phyloP scores from a whole-genome alignment of 1,140 invertebrate genomes.

The Saccostrea cuccullata region DNA sequence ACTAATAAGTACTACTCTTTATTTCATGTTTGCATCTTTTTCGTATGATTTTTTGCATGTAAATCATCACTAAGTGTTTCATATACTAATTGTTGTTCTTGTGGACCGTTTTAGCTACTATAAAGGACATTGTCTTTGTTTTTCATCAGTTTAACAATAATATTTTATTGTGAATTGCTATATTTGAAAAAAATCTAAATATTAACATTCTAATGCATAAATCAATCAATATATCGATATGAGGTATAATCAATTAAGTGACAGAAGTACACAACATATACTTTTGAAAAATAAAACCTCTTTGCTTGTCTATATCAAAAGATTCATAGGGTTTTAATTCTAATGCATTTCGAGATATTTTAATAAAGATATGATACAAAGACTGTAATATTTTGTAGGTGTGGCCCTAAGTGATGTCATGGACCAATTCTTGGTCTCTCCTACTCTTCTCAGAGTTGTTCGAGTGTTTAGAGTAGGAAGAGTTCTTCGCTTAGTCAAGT shows the following conservation, averaged over 20 bases:
- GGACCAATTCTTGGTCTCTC: slow-evolving; percentile 98
- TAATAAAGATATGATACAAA: not conserved
- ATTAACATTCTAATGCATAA: too few relatives aligned
- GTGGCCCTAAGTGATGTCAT: slow-evolving; percentile 96
- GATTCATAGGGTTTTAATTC: too few relatives aligned
- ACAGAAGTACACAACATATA: too few relatives aligned
- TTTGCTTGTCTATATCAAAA: too few relatives aligned
- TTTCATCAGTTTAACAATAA: not conserved
- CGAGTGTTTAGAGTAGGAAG: slow-evolving; percentile 98
- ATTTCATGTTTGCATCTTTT: not conserved
- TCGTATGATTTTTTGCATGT: not conserved
- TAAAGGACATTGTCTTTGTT: not conserved
- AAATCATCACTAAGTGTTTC: not conserved
- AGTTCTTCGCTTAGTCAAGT: slow-evolving; percentile 96
- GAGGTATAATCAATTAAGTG: too few relatives aligned
- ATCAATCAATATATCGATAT: too few relatives aligned
- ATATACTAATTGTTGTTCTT: not conserved
- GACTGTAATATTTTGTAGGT: slow-evolving; percentile 83
- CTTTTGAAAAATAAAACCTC: too few relatives aligned
- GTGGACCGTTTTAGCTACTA: not conserved
- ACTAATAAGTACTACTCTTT: too few relatives aligned
- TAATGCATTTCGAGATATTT: not conserved
- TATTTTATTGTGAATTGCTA: not conserved
- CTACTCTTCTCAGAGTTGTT: slow-evolving; percentile 96
- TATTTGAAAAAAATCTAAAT: too few relatives aligned